phyloP scores from a whole-genome alignment of 2,888 invertebrate species.

The Drosophila infuscata region DNA sequence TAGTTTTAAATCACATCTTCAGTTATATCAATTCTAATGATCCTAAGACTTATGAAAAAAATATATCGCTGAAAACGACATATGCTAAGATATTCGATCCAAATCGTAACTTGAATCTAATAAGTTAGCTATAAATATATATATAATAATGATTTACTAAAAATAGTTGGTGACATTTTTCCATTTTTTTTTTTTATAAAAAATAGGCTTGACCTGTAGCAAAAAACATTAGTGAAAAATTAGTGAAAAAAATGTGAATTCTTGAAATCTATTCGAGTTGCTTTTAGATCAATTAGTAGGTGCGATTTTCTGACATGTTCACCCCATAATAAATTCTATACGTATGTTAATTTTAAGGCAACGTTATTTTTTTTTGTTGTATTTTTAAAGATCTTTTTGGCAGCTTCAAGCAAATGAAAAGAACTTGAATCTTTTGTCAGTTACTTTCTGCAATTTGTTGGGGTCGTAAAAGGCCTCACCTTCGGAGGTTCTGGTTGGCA shows the following conservation, averaged over 20 bases:
- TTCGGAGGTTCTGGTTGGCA: constrained; percentile 38
- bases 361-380: background rate
- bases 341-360: background rate
- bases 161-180: background rate
- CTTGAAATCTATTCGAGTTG: background rate
- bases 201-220: background rate
- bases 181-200: background rate
- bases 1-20: background rate
- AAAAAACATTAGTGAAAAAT: background rate
- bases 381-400: background rate
- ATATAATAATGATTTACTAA: background rate
- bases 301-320: background rate
- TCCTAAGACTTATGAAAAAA: too few species aligned
- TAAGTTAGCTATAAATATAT: too few species aligned
- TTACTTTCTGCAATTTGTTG: constrained; percentile 42
- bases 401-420: background rate
- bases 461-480: constrained; percentile 70
- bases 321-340: background rate
- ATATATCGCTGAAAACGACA: too few species aligned
- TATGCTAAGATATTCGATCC: background rate
- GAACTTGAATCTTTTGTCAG: constrained; percentile 26
- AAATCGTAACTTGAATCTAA: background rate
- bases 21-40: too few species aligned
- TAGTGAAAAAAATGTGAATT: background rate
- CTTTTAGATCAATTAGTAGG: background rate